phyloP scores from a whole-genome alignment of 2,888 invertebrate species.

The Fragum sueziense region DNA sequence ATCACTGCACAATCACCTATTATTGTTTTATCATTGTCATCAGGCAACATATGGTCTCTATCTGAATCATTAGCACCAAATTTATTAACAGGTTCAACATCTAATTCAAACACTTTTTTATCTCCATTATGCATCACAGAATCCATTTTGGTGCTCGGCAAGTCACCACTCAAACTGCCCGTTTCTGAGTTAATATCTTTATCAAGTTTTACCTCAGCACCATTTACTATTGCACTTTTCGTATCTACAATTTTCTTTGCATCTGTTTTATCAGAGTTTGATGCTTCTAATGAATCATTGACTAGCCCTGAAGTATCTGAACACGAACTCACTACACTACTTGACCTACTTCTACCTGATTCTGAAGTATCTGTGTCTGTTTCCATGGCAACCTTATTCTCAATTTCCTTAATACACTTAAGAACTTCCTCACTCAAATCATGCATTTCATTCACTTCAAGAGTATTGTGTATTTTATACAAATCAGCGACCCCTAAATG shows the following conservation, averaged over 20 bases:
- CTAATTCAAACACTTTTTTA: neutral
- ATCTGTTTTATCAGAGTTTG: neutral
- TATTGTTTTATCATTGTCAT: neutral
- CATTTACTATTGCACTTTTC: neutral
- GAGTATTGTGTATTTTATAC: conserved; percentile 39
- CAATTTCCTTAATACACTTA: conserved; percentile 35
- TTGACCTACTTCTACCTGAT: conserved; percentile 52
- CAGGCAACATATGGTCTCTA: neutral
- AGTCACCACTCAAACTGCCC: neutral
- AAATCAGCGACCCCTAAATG: conserved; percentile 42
- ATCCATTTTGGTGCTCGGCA: neutral
- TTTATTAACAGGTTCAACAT: neutral
- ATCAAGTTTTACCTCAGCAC: neutral
- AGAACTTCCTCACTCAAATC: conserved; percentile 40
- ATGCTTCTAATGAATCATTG: neutral
- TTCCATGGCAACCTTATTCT: conserved; percentile 36
- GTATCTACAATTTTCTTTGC: neutral
- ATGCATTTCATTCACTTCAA: conserved; percentile 30
- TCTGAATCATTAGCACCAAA: neutral
- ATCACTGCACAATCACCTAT: neutral
- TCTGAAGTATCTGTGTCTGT: conserved; percentile 46
- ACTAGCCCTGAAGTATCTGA: neutral
- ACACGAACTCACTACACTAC: conserved; percentile 41
- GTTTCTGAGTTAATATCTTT: neutral
- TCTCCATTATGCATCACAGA: neutral